These are phyloP conservation scores for Aulostomus chinensis DNA, from an alignment of 2,797 vertebrate genomes.

Conservation along the genomic window DNA sequence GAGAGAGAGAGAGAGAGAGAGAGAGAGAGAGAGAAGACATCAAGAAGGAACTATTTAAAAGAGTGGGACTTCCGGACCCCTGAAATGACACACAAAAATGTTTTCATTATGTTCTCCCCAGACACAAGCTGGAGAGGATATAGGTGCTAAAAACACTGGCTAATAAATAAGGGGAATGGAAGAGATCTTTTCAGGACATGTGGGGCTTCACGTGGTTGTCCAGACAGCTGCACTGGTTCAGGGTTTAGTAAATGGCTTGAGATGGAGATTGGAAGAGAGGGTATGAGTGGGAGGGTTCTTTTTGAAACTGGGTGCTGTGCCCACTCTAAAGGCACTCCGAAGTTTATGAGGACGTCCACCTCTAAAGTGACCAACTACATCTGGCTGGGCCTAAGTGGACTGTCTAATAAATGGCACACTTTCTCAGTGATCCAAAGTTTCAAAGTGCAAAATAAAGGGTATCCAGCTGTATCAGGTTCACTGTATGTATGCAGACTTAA, in stretches of 20 bases:
- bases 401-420: slow-evolving; percentile 70
- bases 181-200: slow-evolving; percentile 38
- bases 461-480: slow-evolving; percentile 61
- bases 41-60: slow-evolving; percentile 65
- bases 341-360: slow-evolving; percentile 68
- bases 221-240: slow-evolving; percentile 55
- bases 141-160: slow-evolving; percentile 53
- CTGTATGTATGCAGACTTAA: slow-evolving; percentile 44
- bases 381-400: slow-evolving; percentile 67
- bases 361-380: slow-evolving; percentile 75
- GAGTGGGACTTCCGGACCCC: slow-evolving; percentile 68
- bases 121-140: slow-evolving; percentile 60
- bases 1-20: slow-evolving; percentile 25
- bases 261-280: slow-evolving; percentile 32
- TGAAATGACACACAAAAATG: slow-evolving; percentile 69
- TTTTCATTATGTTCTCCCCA: slow-evolving; percentile 77
- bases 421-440: slow-evolving; percentile 63
- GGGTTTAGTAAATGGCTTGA: slow-evolving; percentile 49
- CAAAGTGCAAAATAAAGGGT: slow-evolving; percentile 55
- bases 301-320: slow-evolving; percentile 46
- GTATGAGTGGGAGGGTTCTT: slow-evolving; percentile 34
- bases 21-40: slow-evolving; percentile 57
- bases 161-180: slow-evolving; percentile 47
- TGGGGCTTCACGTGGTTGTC: slow-evolving; percentile 37
- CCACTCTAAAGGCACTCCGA: slow-evolving; percentile 34